Evolutionary conservation across 1,140 invertebrate species (phyloP), one percentile per base, ranked within the genome.

Genomic region (Oscheius sp.): DNA sequence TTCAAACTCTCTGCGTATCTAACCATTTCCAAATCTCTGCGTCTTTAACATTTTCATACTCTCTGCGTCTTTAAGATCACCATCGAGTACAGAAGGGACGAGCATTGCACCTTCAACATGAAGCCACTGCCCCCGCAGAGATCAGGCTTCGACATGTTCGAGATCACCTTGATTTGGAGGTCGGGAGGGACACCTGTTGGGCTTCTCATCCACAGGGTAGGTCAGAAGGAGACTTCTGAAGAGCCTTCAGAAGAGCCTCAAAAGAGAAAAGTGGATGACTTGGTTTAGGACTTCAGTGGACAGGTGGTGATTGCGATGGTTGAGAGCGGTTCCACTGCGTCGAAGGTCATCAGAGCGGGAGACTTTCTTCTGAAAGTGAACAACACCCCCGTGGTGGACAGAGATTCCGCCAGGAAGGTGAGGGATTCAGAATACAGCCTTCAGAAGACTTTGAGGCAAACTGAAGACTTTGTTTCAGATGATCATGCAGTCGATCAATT

Each of bases 161-260:
- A 73, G 31, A 68, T 73, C 38, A 38, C 64, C 15, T 31, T 73
- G 63, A 55, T 36, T 29, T 73, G 70, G 70, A 29, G 70, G 10
- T 68, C 70, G 3, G 70, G 70, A 28, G 70, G 70, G 1, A 73
- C 63, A 42, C 70, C 70, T 10, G 63, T 73, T 45, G 70, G 70
- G 20, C 49, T 73, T 34, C 58, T 73, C 49, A 61, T 73, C 34
- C 63, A 73, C 58, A 59, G 63, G n/a, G n/a, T n/a, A n/a, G n/a
- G n/a, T n/a, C n/a, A n/a, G n/a, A n/a, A n/a, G n/a, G n/a, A n/a
- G n/a, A n/a, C n/a, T n/a, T n/a, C n/a, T n/a, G n/a, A n/a, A n/a
- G n/a, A n/a, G n/a, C n/a, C n/a, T n/a, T n/a, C n/a, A n/a, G n/a
- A n/a, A n/a, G n/a, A n/a, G n/a, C n/a, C n/a, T n/a, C n/a, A n/a